These are phyloP conservation scores for Habrosyne pyritoides DNA, from an alignment of 2,888 invertebrate genomes.

Conservation along the genomic window DNA sequence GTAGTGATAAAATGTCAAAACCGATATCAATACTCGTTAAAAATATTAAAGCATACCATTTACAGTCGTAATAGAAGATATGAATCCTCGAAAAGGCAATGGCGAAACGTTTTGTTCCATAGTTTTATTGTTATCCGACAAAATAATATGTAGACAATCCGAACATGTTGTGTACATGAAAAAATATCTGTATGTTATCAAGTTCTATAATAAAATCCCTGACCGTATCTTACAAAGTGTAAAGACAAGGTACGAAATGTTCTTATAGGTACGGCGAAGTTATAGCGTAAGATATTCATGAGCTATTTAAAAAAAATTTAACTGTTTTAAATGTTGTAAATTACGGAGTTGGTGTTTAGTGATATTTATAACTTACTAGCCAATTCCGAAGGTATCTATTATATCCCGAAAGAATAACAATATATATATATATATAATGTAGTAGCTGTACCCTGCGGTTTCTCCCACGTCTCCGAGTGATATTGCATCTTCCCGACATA, in stretches of 20 bases:
- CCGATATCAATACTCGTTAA: neutral
- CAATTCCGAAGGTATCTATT: too few relatives aligned
- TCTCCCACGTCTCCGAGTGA: too few relatives aligned
- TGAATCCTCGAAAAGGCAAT: constrained; percentile 5
- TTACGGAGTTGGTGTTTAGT: too few relatives aligned
- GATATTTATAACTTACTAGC: too few relatives aligned
- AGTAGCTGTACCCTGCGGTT: too few relatives aligned
- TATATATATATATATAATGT: too few relatives aligned
- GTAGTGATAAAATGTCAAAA: neutral
- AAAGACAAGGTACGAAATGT: constrained; percentile 43
- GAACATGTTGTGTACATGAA: constrained; percentile 16
- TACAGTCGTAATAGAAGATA: neutral
- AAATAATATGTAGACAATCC: constrained; percentile 3
- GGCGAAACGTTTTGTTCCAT: constrained; percentile 10
- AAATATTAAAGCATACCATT: neutral
- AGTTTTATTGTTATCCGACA: constrained; percentile 10
- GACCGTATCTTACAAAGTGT: constrained; percentile 55
- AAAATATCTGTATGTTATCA: constrained; percentile 43
- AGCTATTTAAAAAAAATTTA: neutral
- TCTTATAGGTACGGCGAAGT: constrained; percentile 21
- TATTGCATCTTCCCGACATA: too few relatives aligned
- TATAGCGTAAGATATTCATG: constrained; percentile 5
- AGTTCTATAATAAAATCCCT: constrained; percentile 53
- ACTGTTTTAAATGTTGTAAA: too few relatives aligned
- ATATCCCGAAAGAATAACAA: too few relatives aligned